Evolutionary conservation across 2,113 vertebrate genomes (phyloP).

Genomic region (Mus pahari): DNA sequence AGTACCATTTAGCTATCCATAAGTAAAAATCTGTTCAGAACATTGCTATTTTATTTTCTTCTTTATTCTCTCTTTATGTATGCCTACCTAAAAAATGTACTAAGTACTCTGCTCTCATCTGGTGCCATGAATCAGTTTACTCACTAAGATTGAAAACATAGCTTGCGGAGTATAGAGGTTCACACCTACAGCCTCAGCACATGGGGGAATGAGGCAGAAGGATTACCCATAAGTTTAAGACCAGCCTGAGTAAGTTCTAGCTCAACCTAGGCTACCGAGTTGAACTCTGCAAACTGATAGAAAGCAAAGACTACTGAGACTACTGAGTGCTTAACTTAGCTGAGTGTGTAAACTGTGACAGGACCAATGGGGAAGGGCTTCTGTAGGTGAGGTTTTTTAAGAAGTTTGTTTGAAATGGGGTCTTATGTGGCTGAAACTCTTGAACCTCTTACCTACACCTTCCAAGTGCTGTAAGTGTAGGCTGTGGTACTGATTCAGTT

Average conservation of each 20-base stretch:
- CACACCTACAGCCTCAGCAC: neutral
- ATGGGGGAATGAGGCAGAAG: neutral
- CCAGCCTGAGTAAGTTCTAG: neutral
- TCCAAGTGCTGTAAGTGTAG: neutral
- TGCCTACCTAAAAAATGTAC: neutral
- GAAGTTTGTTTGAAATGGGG: neutral
- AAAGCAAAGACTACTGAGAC: neutral
- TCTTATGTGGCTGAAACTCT: neutral
- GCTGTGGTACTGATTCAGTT: neutral
- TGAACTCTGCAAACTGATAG: no score
- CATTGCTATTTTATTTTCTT: neutral
- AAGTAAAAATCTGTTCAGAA: neutral
- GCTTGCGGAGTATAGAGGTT: neutral
- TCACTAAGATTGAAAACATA: neutral
- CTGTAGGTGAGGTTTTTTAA: neutral
- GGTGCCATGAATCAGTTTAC: neutral
- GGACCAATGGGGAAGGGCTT: neutral
- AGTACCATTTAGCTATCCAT: neutral
- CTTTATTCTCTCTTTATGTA: neutral
- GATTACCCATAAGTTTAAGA: neutral
- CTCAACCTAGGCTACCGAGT: neutral
- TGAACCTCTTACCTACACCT: neutral
- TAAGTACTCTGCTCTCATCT: neutral
- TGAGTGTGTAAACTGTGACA: neutral
- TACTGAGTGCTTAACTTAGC: neutral